Conservation (phyloP, 2,888 invertebrate genomes). For the Tachina lurida region DNA sequence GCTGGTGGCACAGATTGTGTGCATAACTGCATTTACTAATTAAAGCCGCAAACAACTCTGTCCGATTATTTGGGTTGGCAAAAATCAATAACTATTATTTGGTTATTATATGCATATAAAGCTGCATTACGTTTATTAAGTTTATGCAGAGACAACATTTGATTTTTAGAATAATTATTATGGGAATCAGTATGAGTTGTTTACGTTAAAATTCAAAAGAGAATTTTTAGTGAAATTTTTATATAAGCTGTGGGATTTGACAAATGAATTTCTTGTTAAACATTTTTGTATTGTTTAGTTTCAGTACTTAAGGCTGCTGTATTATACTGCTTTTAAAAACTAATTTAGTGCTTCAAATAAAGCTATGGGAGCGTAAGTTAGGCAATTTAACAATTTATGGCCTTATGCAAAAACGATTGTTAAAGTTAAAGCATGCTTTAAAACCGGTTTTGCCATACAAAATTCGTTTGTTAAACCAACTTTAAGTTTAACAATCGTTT, state of each 20-base stretch:
- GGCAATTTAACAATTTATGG: too few species aligned
- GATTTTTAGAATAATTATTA: neutral
- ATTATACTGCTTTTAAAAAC: too few species aligned
- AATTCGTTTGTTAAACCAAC: too few species aligned
- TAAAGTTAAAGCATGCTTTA: too few species aligned
- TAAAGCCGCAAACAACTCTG: slow-evolving; percentile 44
- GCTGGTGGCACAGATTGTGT: slow-evolving; percentile 31
- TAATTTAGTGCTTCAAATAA: too few species aligned
- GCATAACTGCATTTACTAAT: slow-evolving; percentile 54
- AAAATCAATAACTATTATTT: slow-evolving; percentile 55
- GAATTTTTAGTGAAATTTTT: neutral
- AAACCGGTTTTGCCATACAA: too few species aligned
- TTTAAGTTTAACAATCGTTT: too few species aligned
- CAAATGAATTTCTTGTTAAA: neutral
- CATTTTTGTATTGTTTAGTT: too few species aligned
- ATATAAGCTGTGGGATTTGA: neutral
- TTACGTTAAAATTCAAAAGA: neutral
- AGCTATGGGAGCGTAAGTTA: too few species aligned
- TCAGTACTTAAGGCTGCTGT: too few species aligned
- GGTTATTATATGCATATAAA: slow-evolving; percentile 12
- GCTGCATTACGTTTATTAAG: slow-evolving; percentile 31
- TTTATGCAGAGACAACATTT: neutral
- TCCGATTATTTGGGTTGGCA: slow-evolving; percentile 33
- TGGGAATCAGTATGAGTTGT: neutral
- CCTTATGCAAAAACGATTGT: too few species aligned